Evolutionary conservation across 1,140 invertebrate genomes (phyloP), one percentile per base, ranked within the genome.

Genomic region (Sarcophaga peregrina): DNA sequence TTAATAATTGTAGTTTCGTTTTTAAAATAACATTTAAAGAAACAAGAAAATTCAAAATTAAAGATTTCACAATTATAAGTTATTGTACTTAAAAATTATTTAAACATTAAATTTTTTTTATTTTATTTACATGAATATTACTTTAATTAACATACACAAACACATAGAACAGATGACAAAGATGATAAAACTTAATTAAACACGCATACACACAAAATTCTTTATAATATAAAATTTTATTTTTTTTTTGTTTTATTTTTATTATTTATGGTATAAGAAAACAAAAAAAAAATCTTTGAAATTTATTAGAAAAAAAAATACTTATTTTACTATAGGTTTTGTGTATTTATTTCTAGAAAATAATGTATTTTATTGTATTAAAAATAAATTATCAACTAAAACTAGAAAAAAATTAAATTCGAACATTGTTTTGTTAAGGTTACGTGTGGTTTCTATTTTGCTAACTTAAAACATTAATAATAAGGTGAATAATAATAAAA

Each of bases 341-440:
- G 25, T 4, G 25, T 37, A 37, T 37, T 37, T 37, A 37, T 37
- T 37, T 37, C 4, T 2, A 37, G 1, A 37, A 37, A 37, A 37
- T 37, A 37, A 2, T 37, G 25, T 37, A 37, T 37, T 37, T 1
- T 37, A 37, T 37, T 37, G 25, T 4, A 20, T 68, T 68, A 68
- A 68, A 62, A 20, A 68, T 68, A 58, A 58, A 20, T 68, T 68
- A 68, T 62, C 20, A 62, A 62, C 6, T 62, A 62, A 62, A 20
- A 25, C 17, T 17, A 68, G 20, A 68, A 20, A 68, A 68, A n/a
- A 68, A 20, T 68, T 68, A 68, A 68, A 68, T 68, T 68, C 62
- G 62, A 68, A 68, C 17, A n/a, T 58, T 68, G 6, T n/a, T 68
- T 20, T 68, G 6, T 68, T 68, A 20, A 37, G 25, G 25, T 37